These are phyloP conservation scores for Trichosurus vulpecula DNA, from an alignment of 2,797 vertebrate species.

Conservation along the genomic window DNA sequence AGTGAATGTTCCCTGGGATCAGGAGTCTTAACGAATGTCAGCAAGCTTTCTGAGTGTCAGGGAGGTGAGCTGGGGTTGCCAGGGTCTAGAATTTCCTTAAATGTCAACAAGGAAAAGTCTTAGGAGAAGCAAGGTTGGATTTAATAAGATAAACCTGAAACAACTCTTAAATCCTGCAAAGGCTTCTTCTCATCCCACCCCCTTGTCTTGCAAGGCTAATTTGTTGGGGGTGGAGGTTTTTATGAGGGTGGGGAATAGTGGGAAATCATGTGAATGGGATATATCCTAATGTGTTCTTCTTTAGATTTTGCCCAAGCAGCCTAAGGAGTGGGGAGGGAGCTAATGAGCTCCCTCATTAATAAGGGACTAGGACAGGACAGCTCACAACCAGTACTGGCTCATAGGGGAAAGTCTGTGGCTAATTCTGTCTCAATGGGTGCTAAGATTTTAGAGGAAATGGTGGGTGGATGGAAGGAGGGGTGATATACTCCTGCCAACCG, in stretches of 20 bases:
- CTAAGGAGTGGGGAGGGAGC: neutral
- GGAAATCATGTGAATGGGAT: neutral
- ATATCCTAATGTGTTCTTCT: neutral
- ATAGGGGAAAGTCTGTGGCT: neutral
- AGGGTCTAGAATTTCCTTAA: neutral
- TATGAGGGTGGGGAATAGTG: neutral
- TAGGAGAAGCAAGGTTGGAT: conserved; percentile 1
- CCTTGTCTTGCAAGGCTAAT: neutral
- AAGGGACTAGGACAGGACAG: neutral
- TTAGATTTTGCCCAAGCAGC: neutral
- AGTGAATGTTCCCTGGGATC: conserved; percentile 6
- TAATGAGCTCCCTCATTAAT: neutral
- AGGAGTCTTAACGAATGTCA: conserved; percentile 32
- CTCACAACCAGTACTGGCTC: neutral
- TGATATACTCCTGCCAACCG: neutral
- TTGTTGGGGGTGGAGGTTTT: neutral
- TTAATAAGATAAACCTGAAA: conserved; percentile 25
- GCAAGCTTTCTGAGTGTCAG: conserved; percentile 15
- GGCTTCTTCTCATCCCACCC: neutral
- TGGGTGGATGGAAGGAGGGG: conserved; percentile 12
- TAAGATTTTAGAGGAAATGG: conserved; percentile 10
- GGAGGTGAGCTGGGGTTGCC: neutral
- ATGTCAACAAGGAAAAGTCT: neutral
- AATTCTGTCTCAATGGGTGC: neutral
- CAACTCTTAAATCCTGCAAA: conserved; percentile 40